Evolutionary conservation across 2,113 vertebrate genomes (phyloP).

Genomic region (Polypterus senegalus): DNA sequence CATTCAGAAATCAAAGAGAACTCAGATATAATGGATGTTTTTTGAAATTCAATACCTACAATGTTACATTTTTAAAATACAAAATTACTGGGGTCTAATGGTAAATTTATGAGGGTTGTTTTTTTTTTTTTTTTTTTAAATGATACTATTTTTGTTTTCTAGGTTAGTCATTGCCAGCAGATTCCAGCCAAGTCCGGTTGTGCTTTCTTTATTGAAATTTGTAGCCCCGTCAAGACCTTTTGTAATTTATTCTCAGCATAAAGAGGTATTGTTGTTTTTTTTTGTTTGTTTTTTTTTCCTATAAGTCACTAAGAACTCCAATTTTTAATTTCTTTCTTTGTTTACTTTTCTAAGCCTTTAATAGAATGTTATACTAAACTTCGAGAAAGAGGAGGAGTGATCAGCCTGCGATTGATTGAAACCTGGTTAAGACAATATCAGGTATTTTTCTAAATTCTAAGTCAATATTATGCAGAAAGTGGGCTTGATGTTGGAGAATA

Average conservation of each 20-base stretch:
- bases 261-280: slow-evolving; percentile 76
- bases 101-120: no score
- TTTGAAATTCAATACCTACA: no score
- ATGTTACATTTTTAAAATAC: no score
- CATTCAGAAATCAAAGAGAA: no score
- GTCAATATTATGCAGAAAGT: no score
- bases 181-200: slow-evolving; percentile 69
- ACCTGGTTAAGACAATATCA: slow-evolving; percentile 92
- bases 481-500: no score
- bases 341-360: slow-evolving; percentile 56
- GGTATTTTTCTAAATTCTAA: slow-evolving; percentile 42
- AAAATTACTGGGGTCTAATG: no score
- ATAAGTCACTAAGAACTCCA: neutral
- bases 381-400: slow-evolving; percentile 70
- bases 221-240: slow-evolving; percentile 89
- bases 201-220: slow-evolving; percentile 71
- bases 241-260: slow-evolving; percentile 85
- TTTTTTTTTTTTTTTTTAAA: neutral
- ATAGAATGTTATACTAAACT: slow-evolving; percentile 90
- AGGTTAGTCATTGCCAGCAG: slow-evolving; percentile 86
- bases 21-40: no score
- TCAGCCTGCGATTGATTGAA: slow-evolving; percentile 79
- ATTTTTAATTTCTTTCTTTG: slow-evolving; percentile 8
- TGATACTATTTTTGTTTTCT: slow-evolving; percentile 33
- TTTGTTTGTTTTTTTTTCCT: neutral